phyloP scores from a whole-genome alignment of 2,797 vertebrate species.

The Phyllotis vaccarum region DNA sequence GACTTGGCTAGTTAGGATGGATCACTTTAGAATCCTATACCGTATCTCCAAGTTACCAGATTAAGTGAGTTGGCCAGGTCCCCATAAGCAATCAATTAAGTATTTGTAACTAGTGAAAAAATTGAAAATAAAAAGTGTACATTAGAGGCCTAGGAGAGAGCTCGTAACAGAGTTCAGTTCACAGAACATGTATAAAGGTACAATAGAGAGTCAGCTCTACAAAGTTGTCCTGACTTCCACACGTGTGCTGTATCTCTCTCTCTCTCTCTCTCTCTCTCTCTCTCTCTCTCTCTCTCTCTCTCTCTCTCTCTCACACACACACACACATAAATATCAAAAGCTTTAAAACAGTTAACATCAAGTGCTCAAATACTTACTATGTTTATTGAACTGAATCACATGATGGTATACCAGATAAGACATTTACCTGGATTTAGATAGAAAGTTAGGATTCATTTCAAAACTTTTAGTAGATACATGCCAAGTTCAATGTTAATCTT shows the following conservation, averaged over 20 bases:
- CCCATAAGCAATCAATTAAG: conserved; percentile 21
- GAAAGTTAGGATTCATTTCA: conserved; percentile 44
- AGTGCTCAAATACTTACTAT: conserved; percentile 44
- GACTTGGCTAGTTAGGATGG: background rate
- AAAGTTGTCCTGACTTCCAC: background rate
- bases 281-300: background rate
- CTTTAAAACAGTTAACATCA: conserved; percentile 3
- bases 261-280: background rate
- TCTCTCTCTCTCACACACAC: background rate
- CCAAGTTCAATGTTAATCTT: conserved; percentile 9
- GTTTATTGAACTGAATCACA: background rate
- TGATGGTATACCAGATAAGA: conserved; percentile 8
- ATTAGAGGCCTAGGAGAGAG: background rate
- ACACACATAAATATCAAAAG: background rate
- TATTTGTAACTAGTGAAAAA: conserved; percentile 33
- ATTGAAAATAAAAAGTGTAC: conserved; percentile 21
- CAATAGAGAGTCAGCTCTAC: background rate
- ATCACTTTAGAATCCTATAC: background rate
- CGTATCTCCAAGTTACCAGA: conserved; percentile 2
- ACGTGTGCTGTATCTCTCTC: background rate
- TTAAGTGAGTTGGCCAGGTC: background rate
- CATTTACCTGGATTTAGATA: conserved; percentile 8
- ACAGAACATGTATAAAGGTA: background rate
- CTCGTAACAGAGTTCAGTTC: background rate
- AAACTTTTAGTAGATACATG: conserved; percentile 21